Conservation (phyloP, 1,140 invertebrate species). For the Pseudomyrmex cubaensis region DNA sequence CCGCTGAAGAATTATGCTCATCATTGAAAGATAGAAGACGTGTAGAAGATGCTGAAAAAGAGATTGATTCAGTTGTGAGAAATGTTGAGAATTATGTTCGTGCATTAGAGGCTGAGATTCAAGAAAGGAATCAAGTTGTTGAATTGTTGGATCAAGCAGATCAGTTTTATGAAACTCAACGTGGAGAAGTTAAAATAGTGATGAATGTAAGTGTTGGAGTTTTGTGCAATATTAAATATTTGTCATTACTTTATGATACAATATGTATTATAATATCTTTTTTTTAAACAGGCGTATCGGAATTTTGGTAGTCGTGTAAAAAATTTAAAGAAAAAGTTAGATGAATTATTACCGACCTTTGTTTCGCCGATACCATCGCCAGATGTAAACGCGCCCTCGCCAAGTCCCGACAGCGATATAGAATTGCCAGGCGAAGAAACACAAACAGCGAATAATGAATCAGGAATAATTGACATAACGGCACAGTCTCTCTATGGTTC, state of each 20-base stretch:
- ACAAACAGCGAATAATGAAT: slow-evolving; percentile 76
- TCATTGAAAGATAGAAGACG: slow-evolving; percentile 93
- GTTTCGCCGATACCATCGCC: slow-evolving; percentile 90
- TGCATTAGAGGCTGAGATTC: slow-evolving; percentile 93
- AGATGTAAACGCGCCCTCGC: slow-evolving; percentile 93
- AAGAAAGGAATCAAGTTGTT: slow-evolving; percentile 91
- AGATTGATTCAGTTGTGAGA: slow-evolving; percentile 92
- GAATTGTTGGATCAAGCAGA: slow-evolving; percentile 92
- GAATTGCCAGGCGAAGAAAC: slow-evolving; percentile 88
- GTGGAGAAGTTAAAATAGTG: slow-evolving; percentile 96
- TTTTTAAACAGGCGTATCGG: slow-evolving; percentile 92
- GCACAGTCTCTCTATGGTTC: slow-evolving; percentile 83
- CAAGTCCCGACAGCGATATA: slow-evolving; percentile 92
- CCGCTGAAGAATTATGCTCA: slow-evolving; percentile 88
- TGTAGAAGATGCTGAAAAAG: slow-evolving; percentile 94
- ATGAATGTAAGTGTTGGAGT: slow-evolving; percentile 90
- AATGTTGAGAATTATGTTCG: slow-evolving; percentile 93
- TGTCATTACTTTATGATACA: not conserved
- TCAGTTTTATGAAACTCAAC: slow-evolving; percentile 95
- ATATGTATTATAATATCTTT: slow-evolving; percentile 2
- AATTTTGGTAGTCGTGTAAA: slow-evolving; percentile 95
- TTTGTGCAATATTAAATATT: not conserved
- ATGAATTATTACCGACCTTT: slow-evolving; percentile 90
- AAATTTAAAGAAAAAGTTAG: slow-evolving; percentile 93
- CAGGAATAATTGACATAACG: slow-evolving; percentile 80